phyloP scores from a whole-genome alignment of 2,888 invertebrate genomes.

The Lithophane leautieri region DNA sequence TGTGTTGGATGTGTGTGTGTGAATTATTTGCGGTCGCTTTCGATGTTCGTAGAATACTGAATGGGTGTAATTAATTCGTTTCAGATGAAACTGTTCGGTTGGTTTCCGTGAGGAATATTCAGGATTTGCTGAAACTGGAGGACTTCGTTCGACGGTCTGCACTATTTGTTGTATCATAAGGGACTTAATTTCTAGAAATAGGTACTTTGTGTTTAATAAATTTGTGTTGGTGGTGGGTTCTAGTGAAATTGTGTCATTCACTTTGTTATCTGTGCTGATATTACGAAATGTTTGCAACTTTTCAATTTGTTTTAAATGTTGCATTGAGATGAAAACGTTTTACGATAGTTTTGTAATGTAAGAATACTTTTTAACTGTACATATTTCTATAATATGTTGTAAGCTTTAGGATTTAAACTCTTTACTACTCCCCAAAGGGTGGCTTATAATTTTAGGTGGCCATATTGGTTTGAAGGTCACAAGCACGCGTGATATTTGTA shows the following conservation, averaged over 20 bases:
- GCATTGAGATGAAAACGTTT: constrained; percentile 28
- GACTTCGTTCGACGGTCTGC: constrained; percentile 48
- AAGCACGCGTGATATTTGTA: not conserved
- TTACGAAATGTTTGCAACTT: constrained; percentile 20
- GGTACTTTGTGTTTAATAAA: constrained; percentile 31
- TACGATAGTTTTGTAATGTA: constrained; percentile 26
- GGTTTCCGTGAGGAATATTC: constrained; percentile 65
- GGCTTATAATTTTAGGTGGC: not conserved
- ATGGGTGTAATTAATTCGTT: constrained; percentile 87
- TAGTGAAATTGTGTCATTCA: not conserved
- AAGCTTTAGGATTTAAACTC: not conserved
- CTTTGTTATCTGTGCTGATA: not conserved
- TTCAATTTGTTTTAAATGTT: constrained; percentile 49
- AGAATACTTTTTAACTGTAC: constrained; percentile 9
- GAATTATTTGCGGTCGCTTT: constrained; percentile 83
- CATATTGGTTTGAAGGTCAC: not conserved
- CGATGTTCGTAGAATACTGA: constrained; percentile 85
- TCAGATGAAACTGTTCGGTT: constrained; percentile 77
- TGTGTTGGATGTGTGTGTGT: constrained; percentile 72
- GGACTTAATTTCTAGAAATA: constrained; percentile 44
- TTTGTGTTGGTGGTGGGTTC: constrained; percentile 1
- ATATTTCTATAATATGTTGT: not conserved
- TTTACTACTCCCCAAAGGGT: not conserved
- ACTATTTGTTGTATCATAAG: constrained; percentile 37
- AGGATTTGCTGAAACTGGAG: constrained; percentile 53